Conservation (phyloP, 2,888 invertebrate genomes). For the Stomorhina lunata region DNA sequence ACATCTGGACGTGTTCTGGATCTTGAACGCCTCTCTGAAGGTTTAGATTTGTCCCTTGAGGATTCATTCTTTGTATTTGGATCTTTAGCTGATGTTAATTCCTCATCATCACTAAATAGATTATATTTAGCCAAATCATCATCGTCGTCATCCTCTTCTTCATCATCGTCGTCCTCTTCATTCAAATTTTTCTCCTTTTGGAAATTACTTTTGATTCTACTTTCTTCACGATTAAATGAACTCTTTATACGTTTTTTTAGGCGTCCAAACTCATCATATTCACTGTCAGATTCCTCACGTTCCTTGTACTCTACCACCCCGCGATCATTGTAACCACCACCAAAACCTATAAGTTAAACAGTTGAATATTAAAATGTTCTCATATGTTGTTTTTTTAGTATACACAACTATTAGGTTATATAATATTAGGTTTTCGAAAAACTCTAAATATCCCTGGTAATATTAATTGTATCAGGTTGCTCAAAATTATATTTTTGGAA, state of each 20-base stretch:
- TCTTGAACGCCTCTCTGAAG: constrained; percentile 49
- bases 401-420: no score
- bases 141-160: constrained; percentile 83
- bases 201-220: not conserved
- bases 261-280: constrained; percentile 95
- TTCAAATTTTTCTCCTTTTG: constrained; percentile 70
- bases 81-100: constrained; percentile 35
- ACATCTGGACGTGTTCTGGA: constrained; percentile 58
- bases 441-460: no score
- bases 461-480: no score
- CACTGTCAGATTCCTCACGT: constrained; percentile 93
- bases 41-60: constrained; percentile 1
- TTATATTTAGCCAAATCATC: constrained; percentile 90
- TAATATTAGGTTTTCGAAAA: no score
- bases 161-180: constrained; percentile 79
- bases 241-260: constrained; percentile 81
- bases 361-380: not conserved
- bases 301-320: constrained; percentile 97
- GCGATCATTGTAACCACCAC: constrained; percentile 96
- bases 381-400: not conserved
- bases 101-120: constrained; percentile 85
- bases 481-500: no score
- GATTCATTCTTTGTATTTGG: constrained; percentile 25
- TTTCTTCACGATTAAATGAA: constrained; percentile 35
- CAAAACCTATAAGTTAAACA: constrained; percentile 83